Percentiles rank a stretch among this genome's conserved stretches.
Evolutionary conservation across 2,888 invertebrate genomes (phyloP).

Genomic region (Drosophila engyochracea): DNA sequence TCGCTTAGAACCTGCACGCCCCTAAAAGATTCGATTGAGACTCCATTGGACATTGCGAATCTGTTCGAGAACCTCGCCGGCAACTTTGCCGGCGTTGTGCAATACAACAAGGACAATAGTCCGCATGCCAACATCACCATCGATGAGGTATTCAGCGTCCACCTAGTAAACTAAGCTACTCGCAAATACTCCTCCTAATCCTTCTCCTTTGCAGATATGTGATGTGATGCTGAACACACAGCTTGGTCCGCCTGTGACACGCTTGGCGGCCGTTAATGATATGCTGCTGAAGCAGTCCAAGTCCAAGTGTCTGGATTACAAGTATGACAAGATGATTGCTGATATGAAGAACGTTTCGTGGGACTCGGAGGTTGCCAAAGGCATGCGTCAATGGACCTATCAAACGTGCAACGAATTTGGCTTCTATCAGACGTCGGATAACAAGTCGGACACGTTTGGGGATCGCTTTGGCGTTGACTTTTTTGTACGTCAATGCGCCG

Average conservation of each 20-base stretch:
- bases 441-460: conserved; percentile 88
- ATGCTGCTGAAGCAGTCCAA: conserved; percentile 89
- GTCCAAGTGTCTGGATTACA: conserved; percentile 93
- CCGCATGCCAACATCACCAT: conserved; percentile 92
- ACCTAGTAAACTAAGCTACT: background rate
- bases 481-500: conserved; percentile 92
- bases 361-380: conserved; percentile 89
- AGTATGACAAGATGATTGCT: conserved; percentile 91
- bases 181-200: background rate
- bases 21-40: conserved; percentile 88
- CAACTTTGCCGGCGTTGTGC: conserved; percentile 96
- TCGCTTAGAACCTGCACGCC: conserved; percentile 90
- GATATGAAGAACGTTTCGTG: conserved; percentile 89
- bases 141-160: conserved; percentile 87
- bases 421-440: conserved; percentile 94
- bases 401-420: conserved; percentile 99
- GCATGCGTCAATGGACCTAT: conserved; percentile 95
- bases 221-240: conserved; percentile 89
- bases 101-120: conserved; percentile 97
- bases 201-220: conserved; percentile 87
- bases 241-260: conserved; percentile 88
- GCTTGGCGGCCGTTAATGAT: conserved; percentile 91
- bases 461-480: conserved; percentile 91
- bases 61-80: conserved; percentile 93
- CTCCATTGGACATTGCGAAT: conserved; percentile 90